Evolutionary conservation across 2,888 invertebrate species (phyloP), one percentile per base, ranked within the genome.

Genomic region (Acanthacorydalis orientalis): DNA sequence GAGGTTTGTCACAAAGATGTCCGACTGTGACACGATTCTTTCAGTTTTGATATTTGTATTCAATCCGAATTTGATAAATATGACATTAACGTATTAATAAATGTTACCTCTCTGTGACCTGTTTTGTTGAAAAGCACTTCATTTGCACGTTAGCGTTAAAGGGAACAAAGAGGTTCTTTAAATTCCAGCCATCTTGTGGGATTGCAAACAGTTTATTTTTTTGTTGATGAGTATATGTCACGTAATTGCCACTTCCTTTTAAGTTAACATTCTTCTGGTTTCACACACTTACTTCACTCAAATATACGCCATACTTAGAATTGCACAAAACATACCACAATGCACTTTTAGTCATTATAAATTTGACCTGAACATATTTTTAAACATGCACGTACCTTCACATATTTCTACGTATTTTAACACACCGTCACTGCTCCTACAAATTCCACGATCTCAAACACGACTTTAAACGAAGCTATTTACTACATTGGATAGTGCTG

Each of bases 131-230:
- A 72, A 75, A 70, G 66, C 72, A 74, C 71, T 69, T 73, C 71
- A 75, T 72, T 77, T 73, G 73, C 78, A 78, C 78, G 73, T 73
- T 78, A 77, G 70, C 71, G 74, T 69, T 72, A 72, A 72, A 66
- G 72, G 75, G 75, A 71, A 68, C 67, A 75, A 75, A 75, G 75
- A 73, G 69, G 71, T 73, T 73, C 73, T 73, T 77, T 75, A 78
- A 75, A 74, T 74, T 72, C 74, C 78, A 77, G 78, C 78, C 78
- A 79, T 79, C 75, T 78, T 78, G 78, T 37, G 7, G 14, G 14
- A 12, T 37, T 14, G 14, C 37, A 8, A 37, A 37, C 37, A 14
- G n/a, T 37, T 37, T 37, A 10, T 4, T 37, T 37, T n/a, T 37
- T 37, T 23, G 23, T 37, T 37, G 37, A 9, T 37, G 9, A 14